These are phyloP conservation scores for Eolophus roseicapilla DNA, from an alignment of 2,113 vertebrate species.

Conservation along the genomic window DNA sequence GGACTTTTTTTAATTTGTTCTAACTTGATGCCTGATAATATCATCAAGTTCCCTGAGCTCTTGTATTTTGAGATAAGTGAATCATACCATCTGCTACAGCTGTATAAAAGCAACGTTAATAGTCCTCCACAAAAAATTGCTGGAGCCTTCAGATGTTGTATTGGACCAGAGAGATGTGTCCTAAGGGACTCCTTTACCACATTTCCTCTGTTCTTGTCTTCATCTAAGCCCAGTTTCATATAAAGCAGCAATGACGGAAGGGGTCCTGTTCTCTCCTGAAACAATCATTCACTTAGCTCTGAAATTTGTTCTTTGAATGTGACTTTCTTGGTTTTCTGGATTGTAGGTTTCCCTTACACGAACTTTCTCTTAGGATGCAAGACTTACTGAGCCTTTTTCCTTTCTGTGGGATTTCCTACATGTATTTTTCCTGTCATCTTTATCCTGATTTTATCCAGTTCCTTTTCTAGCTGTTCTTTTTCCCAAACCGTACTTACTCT, in stretches of 20 bases:
- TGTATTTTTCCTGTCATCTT: background rate
- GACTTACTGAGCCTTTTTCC: background rate
- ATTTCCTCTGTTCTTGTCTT: background rate
- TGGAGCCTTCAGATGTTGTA: background rate
- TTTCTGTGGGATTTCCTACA: background rate
- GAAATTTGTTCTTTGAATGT: constrained; percentile 3
- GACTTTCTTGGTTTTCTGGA: background rate
- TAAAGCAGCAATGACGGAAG: background rate
- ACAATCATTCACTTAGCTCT: background rate
- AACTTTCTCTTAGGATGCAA: background rate
- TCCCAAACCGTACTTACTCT: background rate
- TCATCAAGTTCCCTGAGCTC: constrained; percentile 41
- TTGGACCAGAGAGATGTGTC: constrained; percentile 23
- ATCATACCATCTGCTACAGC: constrained; percentile 65
- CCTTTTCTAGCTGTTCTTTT: background rate
- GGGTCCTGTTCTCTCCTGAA: background rate
- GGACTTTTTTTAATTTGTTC: constrained; percentile 43
- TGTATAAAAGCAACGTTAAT: constrained; percentile 50
- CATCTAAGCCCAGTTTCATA: background rate
- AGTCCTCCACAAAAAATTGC: constrained; percentile 41
- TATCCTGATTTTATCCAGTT: background rate
- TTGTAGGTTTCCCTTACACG: background rate
- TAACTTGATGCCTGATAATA: constrained; percentile 36
- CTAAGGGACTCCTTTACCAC: constrained; percentile 14
- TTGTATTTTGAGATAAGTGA: constrained; percentile 59